Evolutionary conservation across 2,113 vertebrate genomes (phyloP).

Genomic region (Murina feae): DNA sequence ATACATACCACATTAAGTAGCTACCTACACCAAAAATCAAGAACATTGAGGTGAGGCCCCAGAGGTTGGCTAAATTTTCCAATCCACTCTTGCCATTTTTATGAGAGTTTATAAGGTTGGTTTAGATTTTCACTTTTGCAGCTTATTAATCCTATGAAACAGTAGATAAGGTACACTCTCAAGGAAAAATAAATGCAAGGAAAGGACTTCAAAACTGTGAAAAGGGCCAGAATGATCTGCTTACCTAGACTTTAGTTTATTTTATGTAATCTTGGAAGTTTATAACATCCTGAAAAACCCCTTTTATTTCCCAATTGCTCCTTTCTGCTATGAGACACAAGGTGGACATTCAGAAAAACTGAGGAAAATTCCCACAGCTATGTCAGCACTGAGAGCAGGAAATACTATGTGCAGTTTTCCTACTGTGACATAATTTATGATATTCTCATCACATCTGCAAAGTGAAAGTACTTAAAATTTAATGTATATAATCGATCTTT

Average conservation of each 20-base stretch:
- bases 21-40: constrained; percentile 2
- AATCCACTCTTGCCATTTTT: neutral
- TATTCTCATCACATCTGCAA: constrained; percentile 27
- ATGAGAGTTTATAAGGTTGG: neutral
- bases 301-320: too few relatives aligned
- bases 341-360: constrained; percentile 44
- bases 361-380: constrained; percentile 34
- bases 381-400: constrained; percentile 56
- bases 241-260: constrained; percentile 53
- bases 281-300: constrained; percentile 43
- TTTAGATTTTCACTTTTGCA: constrained; percentile 39
- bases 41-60: neutral
- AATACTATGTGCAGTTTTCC: constrained; percentile 39
- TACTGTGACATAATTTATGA: constrained; percentile 38
- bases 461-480: constrained; percentile 51
- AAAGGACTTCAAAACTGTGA: neutral
- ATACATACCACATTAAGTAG: neutral
- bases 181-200: constrained; percentile 30
- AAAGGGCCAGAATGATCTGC: neutral
- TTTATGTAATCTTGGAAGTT: constrained; percentile 56
- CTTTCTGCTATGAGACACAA: constrained; percentile 51
- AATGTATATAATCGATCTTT: constrained; percentile 34
- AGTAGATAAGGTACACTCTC: constrained; percentile 21
- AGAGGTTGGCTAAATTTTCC: constrained; percentile 31
- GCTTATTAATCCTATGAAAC: constrained; percentile 12